These are phyloP conservation scores for Drosophila austrosaltans DNA, from an alignment of 2,888 invertebrate species.

Conservation along the genomic window DNA sequence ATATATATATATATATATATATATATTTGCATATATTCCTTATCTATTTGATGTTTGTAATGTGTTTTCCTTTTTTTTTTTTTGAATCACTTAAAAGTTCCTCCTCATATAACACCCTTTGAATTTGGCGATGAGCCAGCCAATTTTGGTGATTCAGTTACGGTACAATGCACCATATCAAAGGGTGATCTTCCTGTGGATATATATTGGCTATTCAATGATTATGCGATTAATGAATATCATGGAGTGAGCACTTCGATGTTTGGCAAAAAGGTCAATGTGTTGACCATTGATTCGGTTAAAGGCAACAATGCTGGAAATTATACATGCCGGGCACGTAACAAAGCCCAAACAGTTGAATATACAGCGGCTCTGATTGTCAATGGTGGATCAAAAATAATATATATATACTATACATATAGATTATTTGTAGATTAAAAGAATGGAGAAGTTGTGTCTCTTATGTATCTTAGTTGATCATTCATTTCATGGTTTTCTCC, in stretches of 20 bases:
- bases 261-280: conserved; percentile 85
- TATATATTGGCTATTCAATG: conserved; percentile 87
- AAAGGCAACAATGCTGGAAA: conserved; percentile 85
- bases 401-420: conserved; percentile 21
- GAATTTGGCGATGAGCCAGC: conserved; percentile 86
- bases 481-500: not conserved
- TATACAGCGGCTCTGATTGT: conserved; percentile 85
- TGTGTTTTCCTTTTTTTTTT: not conserved
- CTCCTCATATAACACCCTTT: conserved; percentile 84
- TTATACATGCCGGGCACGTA: conserved; percentile 85
- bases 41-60: not conserved
- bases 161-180: conserved; percentile 87
- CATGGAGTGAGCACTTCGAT: conserved; percentile 84
- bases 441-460: too few species aligned
- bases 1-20: too few species aligned
- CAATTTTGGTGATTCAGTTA: conserved; percentile 87
- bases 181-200: conserved; percentile 88
- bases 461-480: not conserved
- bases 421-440: not conserved
- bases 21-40: not conserved
- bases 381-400: conserved; percentile 83
- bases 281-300: conserved; percentile 86
- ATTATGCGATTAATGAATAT: conserved; percentile 86
- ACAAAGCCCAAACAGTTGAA: conserved; percentile 85
- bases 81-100: conserved; percentile 69